Evolutionary conservation across 2,888 invertebrate species (phyloP), one percentile per base, ranked within the genome.

Genomic region (Diarsia brunnea): DNA sequence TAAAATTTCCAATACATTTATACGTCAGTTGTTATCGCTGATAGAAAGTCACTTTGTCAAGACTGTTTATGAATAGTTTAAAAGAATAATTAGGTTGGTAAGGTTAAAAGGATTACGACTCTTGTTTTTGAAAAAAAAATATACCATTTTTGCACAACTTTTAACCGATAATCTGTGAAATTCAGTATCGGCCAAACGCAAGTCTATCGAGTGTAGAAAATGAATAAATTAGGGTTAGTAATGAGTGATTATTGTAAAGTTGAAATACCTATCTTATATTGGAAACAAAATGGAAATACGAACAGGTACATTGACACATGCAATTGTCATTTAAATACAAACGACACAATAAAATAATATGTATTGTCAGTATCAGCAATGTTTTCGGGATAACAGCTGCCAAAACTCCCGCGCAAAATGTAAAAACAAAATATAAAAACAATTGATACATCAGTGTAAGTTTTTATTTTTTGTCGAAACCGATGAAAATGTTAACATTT

Each of bases 321-420:
- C 21, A 24, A 65, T 82, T 72, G 72, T 12, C 49, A 66, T 24
- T 0, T 8, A 61, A 81, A 65, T 69, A n/a, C 38, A 65, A 76
- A 81, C 64, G 31, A 31, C 27, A 24, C 47, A 53, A 72, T 69
- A 49, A 73, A 78, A 70, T 16, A 58, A 64, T 58, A 71, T 45
- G 4, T 67, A 49, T 73, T n/a, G 38, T 12, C 72, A 43, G n/a
- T 19, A 71, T 65, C 64, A 8, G 58, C 45, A 4, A 27, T 81
- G 51, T 67, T 76, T 75, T 68, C n/a, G 21, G 19, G 12, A 70
- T 49, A 61, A n/a, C 64, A 68, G 70, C 53, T 78, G 68, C n/a
- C 45, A 31, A 55, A 60, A 64, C 1, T 68, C 78, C 31, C 73
- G 49, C 45, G 12, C 3, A 45, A 78, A 78, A 70, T 60, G 12